Percentiles rank a stretch among this genome's conserved stretches.
These are phyloP conservation scores for Pipistrellus kuhlii DNA, from an alignment of 2,797 vertebrate species.

Conservation along the genomic window DNA sequence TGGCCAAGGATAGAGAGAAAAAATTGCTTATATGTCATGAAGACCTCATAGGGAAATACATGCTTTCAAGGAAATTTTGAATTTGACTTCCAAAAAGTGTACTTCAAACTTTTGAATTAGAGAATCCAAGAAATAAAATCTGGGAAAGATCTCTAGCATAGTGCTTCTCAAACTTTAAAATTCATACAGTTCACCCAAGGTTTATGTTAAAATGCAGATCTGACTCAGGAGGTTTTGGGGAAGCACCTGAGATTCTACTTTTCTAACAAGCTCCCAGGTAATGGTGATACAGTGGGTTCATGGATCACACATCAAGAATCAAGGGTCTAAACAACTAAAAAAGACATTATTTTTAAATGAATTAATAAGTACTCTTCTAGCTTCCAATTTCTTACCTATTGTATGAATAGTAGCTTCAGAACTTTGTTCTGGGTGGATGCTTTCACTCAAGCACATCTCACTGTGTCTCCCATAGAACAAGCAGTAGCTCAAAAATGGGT, in stretches of 20 bases:
- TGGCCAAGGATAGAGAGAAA: background rate
- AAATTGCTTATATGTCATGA: background rate
- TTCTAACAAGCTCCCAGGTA: background rate
- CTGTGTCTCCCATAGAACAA: background rate
- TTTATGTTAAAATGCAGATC: background rate
- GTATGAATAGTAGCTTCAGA: background rate
- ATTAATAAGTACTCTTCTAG: background rate
- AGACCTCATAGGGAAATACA: background rate
- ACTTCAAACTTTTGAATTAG: background rate
- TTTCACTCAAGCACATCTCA: background rate
- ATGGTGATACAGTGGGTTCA: background rate
- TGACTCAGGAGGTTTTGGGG: background rate
- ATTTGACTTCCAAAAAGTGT: background rate
- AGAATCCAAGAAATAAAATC: background rate
- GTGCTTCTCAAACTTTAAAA: background rate
- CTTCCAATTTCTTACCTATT: background rate
- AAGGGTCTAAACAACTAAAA: background rate
- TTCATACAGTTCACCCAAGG: background rate
- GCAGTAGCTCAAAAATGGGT: background rate
- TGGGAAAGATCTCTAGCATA: background rate
- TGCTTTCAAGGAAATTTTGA: background rate
- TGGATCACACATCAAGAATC: background rate
- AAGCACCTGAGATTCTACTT: background rate
- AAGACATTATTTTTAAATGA: conserved; percentile 8
- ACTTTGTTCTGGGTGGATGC: background rate